phyloP scores from a whole-genome alignment of 2,888 invertebrate species.

The Hoplodrina blanda region DNA sequence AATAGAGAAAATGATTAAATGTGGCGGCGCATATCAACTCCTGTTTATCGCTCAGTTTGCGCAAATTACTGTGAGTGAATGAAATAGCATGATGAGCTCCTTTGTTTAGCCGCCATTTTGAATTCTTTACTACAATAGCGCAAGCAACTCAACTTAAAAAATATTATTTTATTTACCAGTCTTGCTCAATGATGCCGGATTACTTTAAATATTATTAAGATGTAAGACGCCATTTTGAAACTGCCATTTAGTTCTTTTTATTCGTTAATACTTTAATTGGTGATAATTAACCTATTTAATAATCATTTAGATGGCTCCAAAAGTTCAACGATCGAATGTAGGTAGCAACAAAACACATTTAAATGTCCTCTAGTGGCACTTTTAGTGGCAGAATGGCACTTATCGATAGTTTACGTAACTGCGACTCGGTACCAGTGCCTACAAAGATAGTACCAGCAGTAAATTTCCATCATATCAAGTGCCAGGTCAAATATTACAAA shows the following conservation, averaged over 20 bases:
- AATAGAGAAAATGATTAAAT: too few species aligned
- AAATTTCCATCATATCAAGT: constrained; percentile 36
- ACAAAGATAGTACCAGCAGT: constrained; percentile 40
- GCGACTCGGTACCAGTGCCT: constrained; percentile 20
- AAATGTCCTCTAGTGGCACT: constrained; percentile 34
- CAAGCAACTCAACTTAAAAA: too few species aligned
- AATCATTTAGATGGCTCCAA: constrained; percentile 13
- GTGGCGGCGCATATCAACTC: too few species aligned
- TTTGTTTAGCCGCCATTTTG: not conserved
- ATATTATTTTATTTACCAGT: too few species aligned
- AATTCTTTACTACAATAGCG: not conserved
- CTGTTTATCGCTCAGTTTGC: too few species aligned
- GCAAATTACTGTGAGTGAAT: too few species aligned
- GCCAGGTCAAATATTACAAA: constrained; percentile 35
- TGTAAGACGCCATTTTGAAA: not conserved
- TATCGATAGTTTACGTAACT: constrained; percentile 47
- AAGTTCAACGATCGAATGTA: constrained; percentile 47
- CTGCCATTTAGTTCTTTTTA: not conserved
- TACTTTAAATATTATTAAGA: not conserved
- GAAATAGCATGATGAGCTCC: not conserved
- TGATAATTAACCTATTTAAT: constrained; percentile 28
- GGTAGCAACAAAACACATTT: constrained; percentile 23
- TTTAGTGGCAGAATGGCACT: constrained; percentile 48
- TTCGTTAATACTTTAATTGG: constrained; percentile 10
- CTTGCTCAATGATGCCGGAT: not conserved